phyloP scores from a whole-genome alignment of 2,113 vertebrate genomes.

The Acanthisitta chloris region DNA sequence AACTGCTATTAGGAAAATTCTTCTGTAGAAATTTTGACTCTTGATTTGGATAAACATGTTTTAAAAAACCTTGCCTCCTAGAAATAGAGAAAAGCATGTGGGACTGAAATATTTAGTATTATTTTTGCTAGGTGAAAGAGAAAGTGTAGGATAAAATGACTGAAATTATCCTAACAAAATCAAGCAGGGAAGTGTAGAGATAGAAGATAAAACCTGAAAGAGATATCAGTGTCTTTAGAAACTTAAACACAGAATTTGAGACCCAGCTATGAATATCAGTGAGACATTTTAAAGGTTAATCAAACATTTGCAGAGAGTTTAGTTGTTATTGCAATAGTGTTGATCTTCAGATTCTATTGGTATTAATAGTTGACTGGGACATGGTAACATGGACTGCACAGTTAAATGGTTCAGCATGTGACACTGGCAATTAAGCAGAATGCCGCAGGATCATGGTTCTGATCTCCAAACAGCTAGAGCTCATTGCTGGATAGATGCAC shows the following conservation, averaged over 20 bases:
- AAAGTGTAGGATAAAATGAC: neutral
- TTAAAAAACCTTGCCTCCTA: neutral
- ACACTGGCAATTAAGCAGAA: neutral
- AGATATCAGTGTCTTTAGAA: neutral
- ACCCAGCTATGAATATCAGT: neutral
- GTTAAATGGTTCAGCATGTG: neutral
- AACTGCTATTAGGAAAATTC: neutral
- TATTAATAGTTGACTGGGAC: neutral
- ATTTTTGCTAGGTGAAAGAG: neutral
- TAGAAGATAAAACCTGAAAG: neutral
- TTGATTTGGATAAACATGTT: neutral
- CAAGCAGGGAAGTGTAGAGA: accelerated
- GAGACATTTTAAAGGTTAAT: neutral
- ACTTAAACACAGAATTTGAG: neutral
- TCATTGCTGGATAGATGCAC: neutral
- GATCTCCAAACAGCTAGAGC: neutral
- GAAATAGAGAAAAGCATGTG: neutral
- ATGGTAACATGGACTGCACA: neutral
- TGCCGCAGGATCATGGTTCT: neutral
- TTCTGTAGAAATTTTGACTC: neutral
- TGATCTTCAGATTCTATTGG: neutral
- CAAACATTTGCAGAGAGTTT: neutral
- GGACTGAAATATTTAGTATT: neutral
- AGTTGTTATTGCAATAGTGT: neutral
- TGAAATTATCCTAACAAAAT: neutral